Base-by-base conservation (phyloP, 2,797 vertebrate species). In the Pampus argenteus region DNA sequence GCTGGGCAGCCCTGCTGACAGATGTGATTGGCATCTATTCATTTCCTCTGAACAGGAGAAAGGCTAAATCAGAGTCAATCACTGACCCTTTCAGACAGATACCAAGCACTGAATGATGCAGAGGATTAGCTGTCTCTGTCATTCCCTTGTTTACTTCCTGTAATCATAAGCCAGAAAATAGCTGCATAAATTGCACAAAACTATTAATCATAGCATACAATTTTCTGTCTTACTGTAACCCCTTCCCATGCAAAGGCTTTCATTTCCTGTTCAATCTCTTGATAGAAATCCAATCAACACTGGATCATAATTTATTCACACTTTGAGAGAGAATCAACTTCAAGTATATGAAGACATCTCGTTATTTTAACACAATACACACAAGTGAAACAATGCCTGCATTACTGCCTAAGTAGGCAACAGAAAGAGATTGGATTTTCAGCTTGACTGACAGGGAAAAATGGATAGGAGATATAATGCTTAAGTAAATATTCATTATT, bases 21-120 rank as follows among this genome's bases (percentile, higher is more conserved):
- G 80, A 85, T 74, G 23, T 88, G 90, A 92, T 93, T 93, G 87
- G 77, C 86, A 90, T 89, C 92, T 92, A 81, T 91, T 91, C 84
- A 92, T 91, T 92, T 91, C 88, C 82, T 86, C 81, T 60, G 64
- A 88, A 85, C 66, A 77, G 74, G 76, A 69, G 84, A 76, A 62
- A 65, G 78, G 66, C 81, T 55, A 73, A 91, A 90, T 90, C 85
- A 80, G 75, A 90, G 85, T 90, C 88, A 92, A 92, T 92, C 89
- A 91, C 48, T 91, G 90, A 92, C 89, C 89, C 87, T 90, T 92
- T 93, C 89, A 92, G 63, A 85, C 28, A 51, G 75, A 88, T 75
- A 84, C 82, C 82, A 75, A 76, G 45, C 65, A 65, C 72, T 81
- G 82, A 80, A 84, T 85, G 84, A 83, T 78, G 83, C 74, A 68